Evolutionary conservation across 2,797 vertebrate species (phyloP).

Genomic region (Chromobotia macracanthus): DNA sequence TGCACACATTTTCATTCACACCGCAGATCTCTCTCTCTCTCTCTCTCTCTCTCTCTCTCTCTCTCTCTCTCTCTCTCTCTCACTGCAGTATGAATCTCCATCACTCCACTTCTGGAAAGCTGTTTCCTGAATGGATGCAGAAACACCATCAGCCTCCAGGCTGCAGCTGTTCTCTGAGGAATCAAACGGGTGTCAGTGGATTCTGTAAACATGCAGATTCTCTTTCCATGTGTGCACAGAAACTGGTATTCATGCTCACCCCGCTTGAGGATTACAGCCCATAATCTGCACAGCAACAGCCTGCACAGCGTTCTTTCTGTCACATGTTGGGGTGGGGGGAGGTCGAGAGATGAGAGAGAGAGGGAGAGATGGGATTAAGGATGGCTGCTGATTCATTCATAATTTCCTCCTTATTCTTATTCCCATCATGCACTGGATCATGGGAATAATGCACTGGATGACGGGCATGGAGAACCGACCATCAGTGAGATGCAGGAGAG

Average conservation of each 20-base stretch:
- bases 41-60: background rate
- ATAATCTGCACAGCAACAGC: conserved; percentile 84
- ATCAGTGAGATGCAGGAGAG: conserved; percentile 8
- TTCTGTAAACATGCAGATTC: conserved; percentile 71
- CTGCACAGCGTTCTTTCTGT: conserved; percentile 44
- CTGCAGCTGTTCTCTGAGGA: conserved; percentile 51
- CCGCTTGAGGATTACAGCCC: conserved; percentile 75
- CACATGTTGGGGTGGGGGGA: conserved; percentile 18
- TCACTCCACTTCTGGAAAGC: conserved; percentile 40
- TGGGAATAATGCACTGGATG: no score
- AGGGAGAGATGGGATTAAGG: conserved; percentile 63
- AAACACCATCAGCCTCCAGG: conserved; percentile 51
- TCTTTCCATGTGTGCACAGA: background rate
- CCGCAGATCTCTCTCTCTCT: conserved; percentile 3
- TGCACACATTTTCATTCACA: conserved; percentile 30
- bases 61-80: no score
- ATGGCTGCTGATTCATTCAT: conserved; percentile 75
- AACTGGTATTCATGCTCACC: conserved; percentile 68
- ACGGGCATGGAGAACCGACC: conserved; percentile 6
- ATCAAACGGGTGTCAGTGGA: conserved; percentile 64
- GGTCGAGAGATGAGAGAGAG: conserved; percentile 15
- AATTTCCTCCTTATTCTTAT: conserved; percentile 66
- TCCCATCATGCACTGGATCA: conserved; percentile 29
- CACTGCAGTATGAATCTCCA: conserved; percentile 39
- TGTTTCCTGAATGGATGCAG: conserved; percentile 68